Base-by-base conservation (phyloP, 2,797 vertebrate genomes). In the Pitangus sulphuratus region DNA sequence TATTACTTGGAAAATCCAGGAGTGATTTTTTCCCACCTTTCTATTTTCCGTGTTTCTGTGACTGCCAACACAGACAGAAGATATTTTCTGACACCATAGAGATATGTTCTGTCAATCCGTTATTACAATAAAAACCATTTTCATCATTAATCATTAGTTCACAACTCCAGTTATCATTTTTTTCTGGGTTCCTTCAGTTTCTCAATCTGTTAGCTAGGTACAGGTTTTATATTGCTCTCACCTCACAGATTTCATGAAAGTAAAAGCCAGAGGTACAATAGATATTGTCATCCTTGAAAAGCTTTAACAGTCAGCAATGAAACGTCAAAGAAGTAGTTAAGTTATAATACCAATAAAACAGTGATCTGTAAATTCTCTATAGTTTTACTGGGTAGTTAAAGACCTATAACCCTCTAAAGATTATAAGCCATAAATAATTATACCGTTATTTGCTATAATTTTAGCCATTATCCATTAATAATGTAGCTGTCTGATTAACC, bases 351-450 rank as follows among this genome's bases (percentile, higher is more conserved):
- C 82, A 96, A 90, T 96, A 93, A 96, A 98, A 89, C 20, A 80
- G 57, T 7, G 40, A 91, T 91, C 89, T 95, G 80, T 94, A 97
- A 97, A 94, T 96, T 95, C 84, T 86, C 95, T 86, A 68, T 82
- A 66, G 62, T 81, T 94, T 95, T 97, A 96, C 83, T 62, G 69
- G 40, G 57, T 68, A 93, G 60, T 97, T 97, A 96, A 95, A 97
- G 83, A 94, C 60, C 96, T 89, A 78, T 93, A 95, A 93, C 57
- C 64, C 60, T 85, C 51, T 80, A 75, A 83, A 93, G 33, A 87
- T 87, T 96, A 84, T 44, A 86, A 95, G 42, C 64, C 58, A 93
- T 93, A 96, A 93, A 96, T 94, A 95, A 95, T 60, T 89, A 93
- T 75, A 92, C 95, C 90, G 68, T 94, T 93, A 87, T 71, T 92